Evolutionary conservation across 2,113 vertebrate genomes (phyloP).

Genomic region (Lota lota): DNA sequence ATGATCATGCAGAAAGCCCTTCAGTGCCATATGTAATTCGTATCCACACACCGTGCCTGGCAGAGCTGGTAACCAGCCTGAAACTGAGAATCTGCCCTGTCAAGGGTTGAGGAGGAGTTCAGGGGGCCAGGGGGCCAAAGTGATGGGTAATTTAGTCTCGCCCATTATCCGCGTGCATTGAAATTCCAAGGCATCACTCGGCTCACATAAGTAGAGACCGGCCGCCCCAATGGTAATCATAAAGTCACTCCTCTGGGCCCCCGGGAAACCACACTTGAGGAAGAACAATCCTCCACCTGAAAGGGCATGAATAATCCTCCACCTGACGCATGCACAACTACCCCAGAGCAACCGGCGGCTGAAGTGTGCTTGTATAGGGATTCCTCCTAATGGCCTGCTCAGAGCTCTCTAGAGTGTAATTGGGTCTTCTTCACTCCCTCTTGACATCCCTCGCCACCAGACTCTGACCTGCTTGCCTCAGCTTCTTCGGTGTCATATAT

Average conservation of each 20-base stretch:
- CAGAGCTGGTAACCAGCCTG: too few relatives aligned
- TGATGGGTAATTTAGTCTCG: constrained; percentile 28
- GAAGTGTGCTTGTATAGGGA: too few relatives aligned
- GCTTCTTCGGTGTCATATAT: constrained; percentile 49
- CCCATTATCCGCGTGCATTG: constrained; percentile 44
- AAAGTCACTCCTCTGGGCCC: constrained; percentile 7
- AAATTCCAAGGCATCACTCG: constrained; percentile 46
- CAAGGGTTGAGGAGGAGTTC: not conserved
- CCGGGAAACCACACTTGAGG: constrained; percentile 14
- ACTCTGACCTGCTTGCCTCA: constrained; percentile 36
- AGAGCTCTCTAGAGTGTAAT: not conserved
- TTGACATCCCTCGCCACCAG: constrained; percentile 16
- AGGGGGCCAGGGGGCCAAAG: too few relatives aligned
- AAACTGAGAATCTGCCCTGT: constrained; percentile 11
- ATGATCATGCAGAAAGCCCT: too few relatives aligned
- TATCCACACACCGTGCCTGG: too few relatives aligned
- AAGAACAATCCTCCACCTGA: not conserved
- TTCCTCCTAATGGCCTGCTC: too few relatives aligned
- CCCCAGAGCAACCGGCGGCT: too few relatives aligned
- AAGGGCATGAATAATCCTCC: too few relatives aligned
- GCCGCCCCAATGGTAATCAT: constrained; percentile 32
- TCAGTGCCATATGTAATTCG: too few relatives aligned
- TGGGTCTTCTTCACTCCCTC: constrained; percentile 9
- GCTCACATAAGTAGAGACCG: constrained; percentile 40
- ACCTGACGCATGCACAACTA: too few relatives aligned